Evolutionary conservation across 1,140 invertebrate genomes (phyloP).

Genomic region (Scaptomyza graminum): DNA sequence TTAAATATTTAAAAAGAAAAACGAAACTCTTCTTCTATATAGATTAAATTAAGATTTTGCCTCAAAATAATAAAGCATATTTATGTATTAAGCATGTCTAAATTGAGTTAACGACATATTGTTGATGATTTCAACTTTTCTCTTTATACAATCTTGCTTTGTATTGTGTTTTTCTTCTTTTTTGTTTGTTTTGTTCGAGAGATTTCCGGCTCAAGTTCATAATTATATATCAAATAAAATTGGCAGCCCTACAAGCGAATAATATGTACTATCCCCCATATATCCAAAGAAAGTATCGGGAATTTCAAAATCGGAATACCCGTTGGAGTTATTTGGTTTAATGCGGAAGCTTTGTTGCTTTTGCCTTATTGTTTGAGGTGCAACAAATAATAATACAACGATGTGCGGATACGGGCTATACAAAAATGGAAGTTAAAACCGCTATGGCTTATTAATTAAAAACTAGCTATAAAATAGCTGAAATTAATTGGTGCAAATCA

Average conservation of each 20-base stretch:
- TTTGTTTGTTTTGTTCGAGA: neutral
- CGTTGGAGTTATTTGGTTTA: neutral
- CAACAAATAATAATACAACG: constrained; percentile 4
- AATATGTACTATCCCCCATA: no score
- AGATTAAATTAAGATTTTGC: no score
- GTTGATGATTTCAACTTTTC: no score
- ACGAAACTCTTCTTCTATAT: no score
- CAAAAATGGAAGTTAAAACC: neutral
- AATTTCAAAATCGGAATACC: neutral
- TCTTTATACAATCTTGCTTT: neutral
- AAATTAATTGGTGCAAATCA: constrained; percentile 18
- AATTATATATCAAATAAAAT: neutral
- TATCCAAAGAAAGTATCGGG: neutral
- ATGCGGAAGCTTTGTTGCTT: neutral
- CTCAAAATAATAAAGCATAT: no score
- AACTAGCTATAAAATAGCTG: neutral
- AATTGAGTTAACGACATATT: no score
- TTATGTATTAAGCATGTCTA: no score
- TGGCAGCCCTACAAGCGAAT: neutral
- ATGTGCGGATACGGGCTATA: neutral
- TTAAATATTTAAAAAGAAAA: no score
- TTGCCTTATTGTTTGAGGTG: neutral
- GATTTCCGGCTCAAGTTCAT: neutral
- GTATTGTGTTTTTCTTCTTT: no score
- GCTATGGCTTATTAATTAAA: neutral